phyloP scores from a whole-genome alignment of 2,888 invertebrate species.

The Drosophila yooni region DNA sequence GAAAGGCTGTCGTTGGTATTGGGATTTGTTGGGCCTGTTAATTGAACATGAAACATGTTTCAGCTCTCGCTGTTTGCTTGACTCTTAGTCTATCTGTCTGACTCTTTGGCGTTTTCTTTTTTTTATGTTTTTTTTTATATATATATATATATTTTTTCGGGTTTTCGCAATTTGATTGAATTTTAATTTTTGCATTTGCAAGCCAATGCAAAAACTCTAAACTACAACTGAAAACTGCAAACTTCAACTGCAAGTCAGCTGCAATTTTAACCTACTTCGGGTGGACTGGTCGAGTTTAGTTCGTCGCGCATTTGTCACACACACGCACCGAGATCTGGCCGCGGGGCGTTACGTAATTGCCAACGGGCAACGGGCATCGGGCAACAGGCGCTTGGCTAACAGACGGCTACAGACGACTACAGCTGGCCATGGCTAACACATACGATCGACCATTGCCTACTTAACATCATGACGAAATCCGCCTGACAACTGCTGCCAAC shows the following conservation, averaged over 20 bases:
- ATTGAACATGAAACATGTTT: conserved; percentile 78
- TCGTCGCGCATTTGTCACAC: conserved; percentile 79
- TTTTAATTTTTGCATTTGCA: conserved; percentile 76
- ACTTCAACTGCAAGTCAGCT: conserved; percentile 71
- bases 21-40: conserved; percentile 62
- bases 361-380: conserved; percentile 47
- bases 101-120: conserved; percentile 36
- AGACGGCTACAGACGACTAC: conserved; percentile 30
- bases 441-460: conserved; percentile 67
- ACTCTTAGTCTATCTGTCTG: conserved; percentile 42
- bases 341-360: conserved; percentile 70
- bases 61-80: conserved; percentile 24
- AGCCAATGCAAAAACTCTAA: conserved; percentile 58
- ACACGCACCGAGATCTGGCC: conserved; percentile 58
- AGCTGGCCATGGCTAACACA: conserved; percentile 68
- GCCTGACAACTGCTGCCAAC: conserved; percentile 38
- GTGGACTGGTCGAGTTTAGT: conserved; percentile 76
- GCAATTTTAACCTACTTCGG: conserved; percentile 77
- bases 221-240: conserved; percentile 38
- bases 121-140: conserved; percentile 3
- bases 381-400: conserved; percentile 50
- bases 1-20: conserved; percentile 61
- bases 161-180: conserved; percentile 82
- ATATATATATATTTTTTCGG: conserved; percentile 20
- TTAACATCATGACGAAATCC: conserved; percentile 78